A percentile compares a stretch with the other conserved stretches of the same genome.
Evolutionary conservation across 2,797 vertebrate genomes (phyloP).

Genomic region (Gallinago nigripennis): DNA sequence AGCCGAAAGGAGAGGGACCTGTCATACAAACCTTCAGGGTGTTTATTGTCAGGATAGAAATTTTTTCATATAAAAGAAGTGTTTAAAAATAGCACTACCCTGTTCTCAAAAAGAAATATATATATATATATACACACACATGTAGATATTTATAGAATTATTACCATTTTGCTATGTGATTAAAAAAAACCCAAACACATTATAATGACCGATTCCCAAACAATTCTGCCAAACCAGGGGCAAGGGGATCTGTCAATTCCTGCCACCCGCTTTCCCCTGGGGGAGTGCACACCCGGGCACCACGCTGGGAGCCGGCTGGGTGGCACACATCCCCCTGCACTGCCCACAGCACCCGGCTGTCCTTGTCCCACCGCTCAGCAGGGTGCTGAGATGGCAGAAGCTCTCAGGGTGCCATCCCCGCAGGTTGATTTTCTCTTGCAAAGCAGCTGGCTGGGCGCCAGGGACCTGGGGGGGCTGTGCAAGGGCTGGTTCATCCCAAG

Average conservation of each 20-base stretch:
- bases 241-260: background rate
- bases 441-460: background rate
- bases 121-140: slow-evolving; percentile 8
- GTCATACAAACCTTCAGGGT: slow-evolving; percentile 48
- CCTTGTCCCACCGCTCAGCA: background rate
- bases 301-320: fast-evolving
- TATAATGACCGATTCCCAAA: background rate
- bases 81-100: slow-evolving; percentile 55
- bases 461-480: too few relatives aligned
- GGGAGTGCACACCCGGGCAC: background rate
- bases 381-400: background rate
- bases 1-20: background rate
- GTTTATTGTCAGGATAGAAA: slow-evolving; percentile 63
- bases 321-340: background rate
- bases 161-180: slow-evolving; percentile 13
- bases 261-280: fast-evolving
- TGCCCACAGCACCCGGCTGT: background rate
- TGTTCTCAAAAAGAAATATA: slow-evolving; percentile 36
- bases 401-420: background rate
- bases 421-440: background rate
- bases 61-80: slow-evolving; percentile 47
- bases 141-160: slow-evolving; percentile 9
- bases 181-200: background rate
- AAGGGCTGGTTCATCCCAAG: background rate
- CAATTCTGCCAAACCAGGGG: background rate